Conservation (phyloP, 1,140 invertebrate genomes). For the Notospermus geniculatus region DNA sequence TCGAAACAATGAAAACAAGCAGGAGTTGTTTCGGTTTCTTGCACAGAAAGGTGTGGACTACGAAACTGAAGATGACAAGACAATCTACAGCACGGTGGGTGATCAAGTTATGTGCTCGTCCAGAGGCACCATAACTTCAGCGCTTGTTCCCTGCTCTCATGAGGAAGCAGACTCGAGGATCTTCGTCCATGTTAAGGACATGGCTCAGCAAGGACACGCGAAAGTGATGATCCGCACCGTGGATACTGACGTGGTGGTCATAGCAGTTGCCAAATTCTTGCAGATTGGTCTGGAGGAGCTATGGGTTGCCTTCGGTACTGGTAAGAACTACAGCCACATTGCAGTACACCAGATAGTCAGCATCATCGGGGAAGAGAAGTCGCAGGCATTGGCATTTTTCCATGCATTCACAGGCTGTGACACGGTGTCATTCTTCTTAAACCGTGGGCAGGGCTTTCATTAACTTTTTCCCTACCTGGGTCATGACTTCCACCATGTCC, state of each 20-base stretch:
- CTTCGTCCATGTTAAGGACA: conserved; percentile 25
- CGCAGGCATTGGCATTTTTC: conserved; percentile 20
- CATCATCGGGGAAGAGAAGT: conserved; percentile 5
- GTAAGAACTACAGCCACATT: conserved; percentile 16
- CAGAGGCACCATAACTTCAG: too few species aligned
- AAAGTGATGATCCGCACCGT: conserved; percentile 29
- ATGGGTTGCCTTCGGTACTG: conserved; percentile 27
- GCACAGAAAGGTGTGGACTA: not conserved
- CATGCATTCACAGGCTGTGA: conserved; percentile 33
- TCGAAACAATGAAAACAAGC: not conserved
- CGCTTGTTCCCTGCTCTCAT: conserved; percentile 19
- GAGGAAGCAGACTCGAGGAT: conserved; percentile 25
- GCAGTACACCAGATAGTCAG: not conserved
- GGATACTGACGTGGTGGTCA: too few species aligned
- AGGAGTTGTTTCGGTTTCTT: not conserved
- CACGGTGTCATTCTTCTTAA: conserved; percentile 28
- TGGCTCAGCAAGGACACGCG: conserved; percentile 16
- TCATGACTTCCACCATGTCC: too few species aligned
- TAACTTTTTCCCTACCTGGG: too few species aligned
- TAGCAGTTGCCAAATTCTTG: not conserved
- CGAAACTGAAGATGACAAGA: too few species aligned
- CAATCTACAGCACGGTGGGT: too few species aligned
- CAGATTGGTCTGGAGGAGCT: not conserved
- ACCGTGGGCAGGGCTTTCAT: too few species aligned
- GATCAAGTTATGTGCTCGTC: too few species aligned